Percentiles rank a stretch among this genome's conserved stretches.
Evolutionary conservation across 2,797 vertebrate species (phyloP).

Genomic region (Diglossa cyanea): DNA sequence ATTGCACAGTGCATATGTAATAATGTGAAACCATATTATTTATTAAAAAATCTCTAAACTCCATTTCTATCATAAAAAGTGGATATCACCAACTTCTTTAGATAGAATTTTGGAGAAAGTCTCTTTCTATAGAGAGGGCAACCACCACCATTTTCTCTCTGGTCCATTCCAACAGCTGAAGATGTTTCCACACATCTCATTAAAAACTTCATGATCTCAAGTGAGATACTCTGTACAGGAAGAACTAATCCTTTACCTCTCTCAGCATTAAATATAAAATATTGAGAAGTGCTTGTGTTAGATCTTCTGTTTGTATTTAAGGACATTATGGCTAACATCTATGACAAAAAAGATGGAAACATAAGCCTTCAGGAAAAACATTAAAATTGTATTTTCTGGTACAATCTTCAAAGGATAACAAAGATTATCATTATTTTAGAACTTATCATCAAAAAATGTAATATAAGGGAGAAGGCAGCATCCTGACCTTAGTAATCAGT

Average conservation of each 20-base stretch:
- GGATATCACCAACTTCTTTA: background rate
- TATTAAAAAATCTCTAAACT: background rate
- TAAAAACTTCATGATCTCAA: background rate
- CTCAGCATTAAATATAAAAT: background rate
- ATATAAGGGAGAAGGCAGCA: background rate
- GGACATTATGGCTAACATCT: background rate
- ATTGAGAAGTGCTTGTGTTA: background rate
- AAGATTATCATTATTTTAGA: background rate
- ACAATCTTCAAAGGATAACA: background rate
- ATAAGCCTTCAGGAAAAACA: background rate
- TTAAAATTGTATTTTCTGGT: background rate
- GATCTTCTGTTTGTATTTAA: background rate
- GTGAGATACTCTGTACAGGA: background rate
- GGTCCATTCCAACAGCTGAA: background rate
- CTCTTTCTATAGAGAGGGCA: background rate
- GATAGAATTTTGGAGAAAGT: background rate
- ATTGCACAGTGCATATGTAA: background rate
- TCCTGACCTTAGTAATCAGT: background rate
- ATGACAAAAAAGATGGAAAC: background rate
- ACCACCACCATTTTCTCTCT: background rate
- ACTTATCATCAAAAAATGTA: rapidly evolving
- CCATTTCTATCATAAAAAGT: background rate
- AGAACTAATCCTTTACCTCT: background rate
- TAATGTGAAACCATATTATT: background rate
- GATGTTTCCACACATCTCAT: background rate